Percentiles rank a stretch among this genome's conserved stretches.
Evolutionary conservation across 2,113 vertebrate species (phyloP).

Genomic region (Illadopsis cleaveri): DNA sequence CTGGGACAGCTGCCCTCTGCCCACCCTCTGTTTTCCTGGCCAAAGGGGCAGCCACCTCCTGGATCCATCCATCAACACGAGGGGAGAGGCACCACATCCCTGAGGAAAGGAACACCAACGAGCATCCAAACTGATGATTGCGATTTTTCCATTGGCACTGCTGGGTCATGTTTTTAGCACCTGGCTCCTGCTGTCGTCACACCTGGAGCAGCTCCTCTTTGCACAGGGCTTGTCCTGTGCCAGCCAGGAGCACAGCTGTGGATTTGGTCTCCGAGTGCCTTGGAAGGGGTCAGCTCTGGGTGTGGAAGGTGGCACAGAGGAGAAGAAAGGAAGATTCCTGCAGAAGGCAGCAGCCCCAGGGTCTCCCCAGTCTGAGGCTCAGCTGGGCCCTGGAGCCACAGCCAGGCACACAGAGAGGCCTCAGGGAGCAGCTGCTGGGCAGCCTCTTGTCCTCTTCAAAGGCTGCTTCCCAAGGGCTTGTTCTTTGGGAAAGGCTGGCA

Average conservation of each 20-base stretch:
- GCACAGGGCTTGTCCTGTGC: background rate
- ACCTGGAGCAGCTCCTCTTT: background rate
- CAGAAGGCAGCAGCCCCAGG: background rate
- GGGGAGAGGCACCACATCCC: background rate
- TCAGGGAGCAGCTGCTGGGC: background rate
- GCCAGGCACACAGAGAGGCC: rapidly evolving
- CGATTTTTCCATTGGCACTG: background rate
- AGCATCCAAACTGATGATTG: background rate
- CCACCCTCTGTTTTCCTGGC: background rate
- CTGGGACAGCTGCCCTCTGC: background rate
- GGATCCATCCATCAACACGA: rapidly evolving
- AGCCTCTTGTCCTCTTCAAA: background rate
- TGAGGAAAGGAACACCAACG: background rate
- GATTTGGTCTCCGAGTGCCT: background rate
- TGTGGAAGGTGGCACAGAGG: background rate
- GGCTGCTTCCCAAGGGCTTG: background rate
- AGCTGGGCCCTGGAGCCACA: background rate
- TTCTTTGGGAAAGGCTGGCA: background rate
- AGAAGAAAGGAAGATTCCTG: background rate
- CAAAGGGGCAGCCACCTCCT: background rate
- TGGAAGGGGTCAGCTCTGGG: background rate
- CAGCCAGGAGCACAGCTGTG: background rate
- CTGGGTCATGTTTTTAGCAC: background rate
- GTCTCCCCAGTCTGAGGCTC: background rate
- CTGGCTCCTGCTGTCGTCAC: background rate